Conservation (phyloP, 2,797 vertebrate species). For the Melanotaenia trifasciata region DNA sequence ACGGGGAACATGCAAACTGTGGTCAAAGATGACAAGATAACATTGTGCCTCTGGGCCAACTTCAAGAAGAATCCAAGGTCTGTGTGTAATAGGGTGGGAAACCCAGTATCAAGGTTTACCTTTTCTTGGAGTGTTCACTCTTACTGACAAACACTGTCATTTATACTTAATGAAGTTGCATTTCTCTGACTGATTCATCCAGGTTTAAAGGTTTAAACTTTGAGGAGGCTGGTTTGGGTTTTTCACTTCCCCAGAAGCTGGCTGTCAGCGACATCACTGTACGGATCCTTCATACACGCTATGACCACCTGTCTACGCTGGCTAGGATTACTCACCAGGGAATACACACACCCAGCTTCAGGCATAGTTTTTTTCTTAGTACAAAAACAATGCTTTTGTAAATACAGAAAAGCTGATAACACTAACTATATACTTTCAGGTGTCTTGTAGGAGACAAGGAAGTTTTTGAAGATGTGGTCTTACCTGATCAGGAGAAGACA, state of each 20-base stretch:
- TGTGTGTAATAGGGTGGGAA: background rate
- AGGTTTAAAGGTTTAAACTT: conserved; percentile 87
- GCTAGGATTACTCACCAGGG: conserved; percentile 37
- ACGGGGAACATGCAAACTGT: conserved; percentile 92
- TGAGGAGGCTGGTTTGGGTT: conserved; percentile 76
- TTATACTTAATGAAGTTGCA: background rate
- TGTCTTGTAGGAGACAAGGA: conserved; percentile 37
- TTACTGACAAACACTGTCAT: background rate
- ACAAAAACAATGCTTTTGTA: too few species aligned
- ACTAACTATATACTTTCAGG: conserved; percentile 16
- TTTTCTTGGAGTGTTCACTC: background rate
- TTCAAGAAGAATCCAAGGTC: conserved; percentile 91
- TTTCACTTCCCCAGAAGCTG: conserved; percentile 88
- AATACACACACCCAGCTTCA: conserved; percentile 29
- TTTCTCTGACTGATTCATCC: conserved; percentile 14
- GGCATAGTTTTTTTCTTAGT: conserved; percentile 19
- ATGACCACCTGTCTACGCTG: conserved; percentile 87
- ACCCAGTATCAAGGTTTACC: background rate
- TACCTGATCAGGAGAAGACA: background rate
- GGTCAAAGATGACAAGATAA: conserved; percentile 82
- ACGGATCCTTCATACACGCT: conserved; percentile 87
- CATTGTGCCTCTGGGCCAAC: conserved; percentile 93
- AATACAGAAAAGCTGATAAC: background rate
- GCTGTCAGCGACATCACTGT: conserved; percentile 83
- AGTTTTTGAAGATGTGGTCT: background rate